These are phyloP conservation scores for Tethea ocularis DNA, from an alignment of 2,888 invertebrate genomes.

Conservation along the genomic window DNA sequence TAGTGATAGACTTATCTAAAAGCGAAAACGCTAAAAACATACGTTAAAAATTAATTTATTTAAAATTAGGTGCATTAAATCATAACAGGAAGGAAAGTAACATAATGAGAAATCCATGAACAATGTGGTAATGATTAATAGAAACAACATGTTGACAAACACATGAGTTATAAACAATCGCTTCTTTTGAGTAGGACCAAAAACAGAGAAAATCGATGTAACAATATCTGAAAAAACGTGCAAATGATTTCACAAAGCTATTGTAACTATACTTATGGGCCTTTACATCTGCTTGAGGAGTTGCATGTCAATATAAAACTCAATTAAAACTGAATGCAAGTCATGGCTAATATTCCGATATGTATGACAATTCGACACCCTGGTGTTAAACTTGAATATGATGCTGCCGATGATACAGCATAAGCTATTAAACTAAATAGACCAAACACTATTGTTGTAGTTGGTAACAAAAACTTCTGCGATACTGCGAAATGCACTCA, in stretches of 20 bases:
- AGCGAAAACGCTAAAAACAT: too few relatives aligned
- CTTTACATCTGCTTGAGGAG: conserved; percentile 34
- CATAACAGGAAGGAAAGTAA: background rate
- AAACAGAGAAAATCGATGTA: too few relatives aligned
- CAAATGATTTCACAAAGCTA: background rate
- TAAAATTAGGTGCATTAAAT: too few relatives aligned
- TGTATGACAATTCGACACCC: conserved; percentile 27
- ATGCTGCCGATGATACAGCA: conserved; percentile 47
- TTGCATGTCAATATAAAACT: conserved; percentile 30
- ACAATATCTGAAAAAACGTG: too few relatives aligned
- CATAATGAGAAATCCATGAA: background rate
- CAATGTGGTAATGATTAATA: background rate
- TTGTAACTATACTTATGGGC: conserved; percentile 24
- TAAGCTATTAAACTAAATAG: conserved; percentile 51
- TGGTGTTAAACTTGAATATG: conserved; percentile 25
- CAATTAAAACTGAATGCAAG: conserved; percentile 44
- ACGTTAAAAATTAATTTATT: too few relatives aligned
- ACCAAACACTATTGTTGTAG: conserved; percentile 49
- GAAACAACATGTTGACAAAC: background rate
- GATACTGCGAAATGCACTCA: conserved; percentile 43
- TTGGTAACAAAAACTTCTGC: conserved; percentile 50
- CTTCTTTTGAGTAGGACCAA: too few relatives aligned
- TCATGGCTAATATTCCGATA: conserved; percentile 39
- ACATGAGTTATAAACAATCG: background rate
- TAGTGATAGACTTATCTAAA: too few relatives aligned